Base-by-base conservation (phyloP, 2,113 vertebrate genomes). In the Tetraodon nigroviridis region DNA sequence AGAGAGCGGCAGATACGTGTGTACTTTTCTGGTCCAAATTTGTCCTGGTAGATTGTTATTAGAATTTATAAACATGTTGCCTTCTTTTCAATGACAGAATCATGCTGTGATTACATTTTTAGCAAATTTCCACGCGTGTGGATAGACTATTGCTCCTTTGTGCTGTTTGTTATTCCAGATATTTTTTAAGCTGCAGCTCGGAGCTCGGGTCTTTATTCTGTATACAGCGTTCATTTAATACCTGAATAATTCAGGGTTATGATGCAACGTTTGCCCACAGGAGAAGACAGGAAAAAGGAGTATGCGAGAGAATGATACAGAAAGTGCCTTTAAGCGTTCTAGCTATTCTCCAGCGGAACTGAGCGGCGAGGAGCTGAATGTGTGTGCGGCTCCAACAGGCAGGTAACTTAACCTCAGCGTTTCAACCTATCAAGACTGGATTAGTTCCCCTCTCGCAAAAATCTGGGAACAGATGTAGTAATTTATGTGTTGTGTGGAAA, bases 21-120 rank as follows among this genome's bases (percentile, higher is more conserved):
- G 15, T 70, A 67, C 59, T 60, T 73, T 55, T 66, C 29, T 47
- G 55, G 61, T 10, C 51, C 63, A 64, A 71, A 65, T 73, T 80
- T 76, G 63, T 58, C 70, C 16, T 58, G 62, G 66, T 56, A 76
- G 37, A 61, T 19, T 63, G 55, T 32, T 32, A 49, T 55, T 24
- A 12, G 10, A 8, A 37, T 12, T 37, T 37, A 7, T 37, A 37
- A 11, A 37, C 32, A 37, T 37, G 32, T 12, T 37, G 32, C 32
- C 12, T 37, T 37, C 8, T 37, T 12, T 37, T 11, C 10, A 11
- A 37, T 37, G 8, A 37, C 32, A 37, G 11, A 8, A 12, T 8
- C 32, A 11, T 37, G 8, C 32, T 37, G 32, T 37, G 32, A 11
- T 37, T 37, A 10, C 10, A 37, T 10, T 8, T 37, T 11, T 37